Conservation (phyloP, 2,888 invertebrate species). For the Ypsolopha scabrella region DNA sequence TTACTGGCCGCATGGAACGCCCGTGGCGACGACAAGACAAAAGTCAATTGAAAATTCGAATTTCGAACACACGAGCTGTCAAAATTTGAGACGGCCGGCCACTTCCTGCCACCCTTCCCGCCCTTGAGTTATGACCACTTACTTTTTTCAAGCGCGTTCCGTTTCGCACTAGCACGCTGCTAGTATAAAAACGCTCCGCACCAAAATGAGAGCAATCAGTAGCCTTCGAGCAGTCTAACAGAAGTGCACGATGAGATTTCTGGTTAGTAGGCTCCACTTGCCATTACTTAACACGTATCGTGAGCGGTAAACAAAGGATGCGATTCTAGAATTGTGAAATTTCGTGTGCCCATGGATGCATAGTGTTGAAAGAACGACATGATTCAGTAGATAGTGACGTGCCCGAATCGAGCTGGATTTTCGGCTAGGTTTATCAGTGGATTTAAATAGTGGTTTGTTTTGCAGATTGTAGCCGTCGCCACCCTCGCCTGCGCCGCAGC, state of each 20-base stretch:
- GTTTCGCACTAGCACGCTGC: constrained; percentile 38
- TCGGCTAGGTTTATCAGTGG: not conserved
- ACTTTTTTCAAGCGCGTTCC: constrained; percentile 54
- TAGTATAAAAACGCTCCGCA: constrained; percentile 51
- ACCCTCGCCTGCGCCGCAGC: constrained; percentile 22
- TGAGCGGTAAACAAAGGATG: not conserved
- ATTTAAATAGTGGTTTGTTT: not conserved
- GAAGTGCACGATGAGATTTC: constrained; percentile 69
- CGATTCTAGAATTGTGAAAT: too few species aligned
- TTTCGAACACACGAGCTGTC: constrained; percentile 7
- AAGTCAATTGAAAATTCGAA: not conserved
- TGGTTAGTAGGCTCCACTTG: constrained; percentile 42
- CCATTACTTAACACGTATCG: not conserved
- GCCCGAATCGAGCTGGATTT: not conserved
- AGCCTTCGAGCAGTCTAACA: constrained; percentile 68
- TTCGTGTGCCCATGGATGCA: too few species aligned
- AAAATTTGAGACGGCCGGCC: constrained; percentile 33
- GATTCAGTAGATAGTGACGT: not conserved
- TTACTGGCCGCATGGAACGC: not conserved
- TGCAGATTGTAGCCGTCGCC: constrained; percentile 1
- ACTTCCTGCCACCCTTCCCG: constrained; percentile 64
- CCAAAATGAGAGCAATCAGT: constrained; percentile 62
- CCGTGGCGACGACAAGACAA: not conserved
- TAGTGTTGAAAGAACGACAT: constrained; percentile 1
- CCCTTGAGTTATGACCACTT: constrained; percentile 58